Conservation (phyloP, 2,888 invertebrate species). For the Leptinotarsa tumamoca region DNA sequence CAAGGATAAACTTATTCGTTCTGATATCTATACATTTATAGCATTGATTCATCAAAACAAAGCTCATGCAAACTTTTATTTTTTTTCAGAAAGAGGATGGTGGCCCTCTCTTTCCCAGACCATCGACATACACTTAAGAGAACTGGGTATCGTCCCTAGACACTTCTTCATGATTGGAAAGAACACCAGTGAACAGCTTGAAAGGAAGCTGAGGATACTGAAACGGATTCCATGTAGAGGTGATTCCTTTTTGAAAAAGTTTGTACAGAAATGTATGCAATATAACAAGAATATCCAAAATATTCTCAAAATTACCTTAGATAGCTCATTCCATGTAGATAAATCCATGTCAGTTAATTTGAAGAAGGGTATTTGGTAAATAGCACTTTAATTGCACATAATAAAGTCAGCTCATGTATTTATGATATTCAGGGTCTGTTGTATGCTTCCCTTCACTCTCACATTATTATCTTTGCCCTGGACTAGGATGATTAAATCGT, state of each 20-base stretch:
- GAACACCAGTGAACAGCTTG: constrained; percentile 63
- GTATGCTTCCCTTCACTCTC: no score
- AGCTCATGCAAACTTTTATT: neutral
- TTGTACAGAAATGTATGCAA: neutral
- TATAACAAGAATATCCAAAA: neutral
- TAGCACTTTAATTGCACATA: no score
- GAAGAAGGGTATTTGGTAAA: no score
- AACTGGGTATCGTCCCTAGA: constrained; percentile 68
- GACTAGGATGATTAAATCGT: no score
- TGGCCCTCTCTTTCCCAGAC: constrained; percentile 70
- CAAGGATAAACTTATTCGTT: no score
- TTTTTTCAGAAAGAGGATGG: constrained; percentile 68
- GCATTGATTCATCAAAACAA: neutral
- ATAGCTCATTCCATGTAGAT: no score
- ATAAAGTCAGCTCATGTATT: no score
- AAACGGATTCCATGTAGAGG: constrained; percentile 68
- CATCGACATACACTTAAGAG: constrained; percentile 68
- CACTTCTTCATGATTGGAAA: constrained; percentile 68
- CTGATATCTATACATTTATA: neutral
- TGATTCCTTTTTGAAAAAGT: constrained; percentile 54
- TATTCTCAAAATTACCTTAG: no score
- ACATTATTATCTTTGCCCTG: no score
- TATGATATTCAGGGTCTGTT: no score
- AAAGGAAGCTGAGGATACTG: constrained; percentile 65
- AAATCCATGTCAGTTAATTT: no score